Evolutionary conservation across 2,113 vertebrate genomes (phyloP).

Genomic region (Nerophis ophidion): DNA sequence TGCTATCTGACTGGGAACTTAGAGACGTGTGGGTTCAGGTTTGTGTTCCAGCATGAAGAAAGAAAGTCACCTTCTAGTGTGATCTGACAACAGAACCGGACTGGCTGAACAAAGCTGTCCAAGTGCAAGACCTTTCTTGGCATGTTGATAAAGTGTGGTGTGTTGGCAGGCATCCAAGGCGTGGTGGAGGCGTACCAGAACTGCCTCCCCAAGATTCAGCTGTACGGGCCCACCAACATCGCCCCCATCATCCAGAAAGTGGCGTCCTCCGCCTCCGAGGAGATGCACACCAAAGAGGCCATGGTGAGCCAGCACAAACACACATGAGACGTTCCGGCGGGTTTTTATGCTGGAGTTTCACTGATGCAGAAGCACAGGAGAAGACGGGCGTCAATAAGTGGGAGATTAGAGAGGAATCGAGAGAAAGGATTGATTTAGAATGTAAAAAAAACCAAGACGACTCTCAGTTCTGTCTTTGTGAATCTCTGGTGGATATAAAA

Average conservation of each 20-base stretch:
- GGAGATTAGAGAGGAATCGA: constrained; percentile 1
- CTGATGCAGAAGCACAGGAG: constrained; percentile 4
- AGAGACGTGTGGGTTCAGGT: neutral
- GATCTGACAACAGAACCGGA: constrained; percentile 17
- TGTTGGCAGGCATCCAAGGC: constrained; percentile 86
- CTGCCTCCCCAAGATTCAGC: constrained; percentile 94
- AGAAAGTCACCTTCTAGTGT: constrained; percentile 22
- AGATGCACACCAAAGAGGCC: constrained; percentile 95
- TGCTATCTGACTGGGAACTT: constrained; percentile 20
- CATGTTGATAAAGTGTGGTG: constrained; percentile 11
- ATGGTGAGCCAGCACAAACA: constrained; percentile 75
- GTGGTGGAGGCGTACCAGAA: constrained; percentile 98
- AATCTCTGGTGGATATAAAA: constrained; percentile 27
- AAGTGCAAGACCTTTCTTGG: constrained; percentile 21
- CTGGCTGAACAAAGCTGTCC: constrained; percentile 32
- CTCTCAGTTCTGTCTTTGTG: constrained; percentile 17
- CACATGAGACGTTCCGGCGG: no score
- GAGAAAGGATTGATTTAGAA: constrained; percentile 28
- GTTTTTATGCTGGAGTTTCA: no score
- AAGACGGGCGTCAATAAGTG: neutral
- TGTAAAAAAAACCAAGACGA: neutral
- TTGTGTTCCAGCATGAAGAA: constrained; percentile 4
- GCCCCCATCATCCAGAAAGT: constrained; percentile 99
- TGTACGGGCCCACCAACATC: constrained; percentile 96
- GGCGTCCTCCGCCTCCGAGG: constrained; percentile 91